phyloP scores from a whole-genome alignment of 2,888 invertebrate species.

The Anorthoa munda region DNA sequence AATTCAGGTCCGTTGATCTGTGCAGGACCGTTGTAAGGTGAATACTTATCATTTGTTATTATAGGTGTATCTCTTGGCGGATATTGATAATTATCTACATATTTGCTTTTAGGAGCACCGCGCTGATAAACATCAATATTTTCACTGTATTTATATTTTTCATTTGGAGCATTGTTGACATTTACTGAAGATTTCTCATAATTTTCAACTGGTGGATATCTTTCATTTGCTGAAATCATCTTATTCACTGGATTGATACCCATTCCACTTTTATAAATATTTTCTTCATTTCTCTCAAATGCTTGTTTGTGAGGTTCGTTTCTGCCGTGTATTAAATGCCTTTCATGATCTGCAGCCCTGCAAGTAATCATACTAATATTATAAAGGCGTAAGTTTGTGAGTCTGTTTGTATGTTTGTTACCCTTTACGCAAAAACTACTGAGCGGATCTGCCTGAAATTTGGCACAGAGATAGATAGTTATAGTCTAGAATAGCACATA shows the following conservation, averaged over 20 bases:
- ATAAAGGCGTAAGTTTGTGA: too few species aligned
- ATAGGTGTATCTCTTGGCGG: not conserved
- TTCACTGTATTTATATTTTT: not conserved
- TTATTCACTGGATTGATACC: not conserved
- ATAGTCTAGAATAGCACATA: too few species aligned
- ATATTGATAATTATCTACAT: not conserved
- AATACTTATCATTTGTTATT: not conserved
- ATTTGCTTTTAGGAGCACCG: not conserved
- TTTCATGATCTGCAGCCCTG: constrained; percentile 53
- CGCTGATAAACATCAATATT: not conserved
- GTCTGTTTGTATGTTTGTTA: too few species aligned
- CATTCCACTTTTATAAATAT: not conserved
- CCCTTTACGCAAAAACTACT: too few species aligned
- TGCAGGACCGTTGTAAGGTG: not conserved
- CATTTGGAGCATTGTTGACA: not conserved
- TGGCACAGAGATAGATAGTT: too few species aligned
- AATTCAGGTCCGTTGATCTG: not conserved
- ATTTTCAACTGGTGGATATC: not conserved
- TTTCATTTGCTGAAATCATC: not conserved
- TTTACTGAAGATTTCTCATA: not conserved
- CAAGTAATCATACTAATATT: not conserved
- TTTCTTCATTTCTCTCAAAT: not conserved
- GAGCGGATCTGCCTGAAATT: too few species aligned
- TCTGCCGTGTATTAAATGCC: not conserved
- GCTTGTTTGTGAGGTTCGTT: not conserved